Evolutionary conservation across 2,797 vertebrate species (phyloP), one percentile per base, ranked within the genome.

Genomic region (Notolepis coatsorum): DNA sequence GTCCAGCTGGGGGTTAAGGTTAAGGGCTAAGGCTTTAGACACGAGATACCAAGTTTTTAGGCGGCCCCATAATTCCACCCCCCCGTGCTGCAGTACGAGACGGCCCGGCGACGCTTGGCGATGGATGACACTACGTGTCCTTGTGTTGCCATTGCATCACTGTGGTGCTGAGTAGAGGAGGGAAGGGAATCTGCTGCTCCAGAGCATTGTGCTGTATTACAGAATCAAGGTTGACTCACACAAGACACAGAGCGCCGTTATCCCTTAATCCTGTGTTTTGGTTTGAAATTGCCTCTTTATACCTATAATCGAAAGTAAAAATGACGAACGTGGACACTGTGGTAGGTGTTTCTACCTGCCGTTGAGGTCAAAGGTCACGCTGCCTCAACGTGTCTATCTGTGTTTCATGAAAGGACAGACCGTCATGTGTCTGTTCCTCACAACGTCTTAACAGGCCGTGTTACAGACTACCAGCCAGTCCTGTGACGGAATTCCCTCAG

Each of bases 181-280:
- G 27, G 77, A 77, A 73, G 80, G 80, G 87, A 88, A 86, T 86
- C 70, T 80, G 82, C 88, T 83, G 85, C 89, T 89, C 84, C 87
- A 79, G 77, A 84, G 80, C 85, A 90, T 90, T 90, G 88, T 91
- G 81, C 87, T 90, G 89, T 88, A 92, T 92, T 91, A 90, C 87
- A 75, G 84, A 88, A 91, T 92, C 86, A 92, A 91, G 88, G 91
- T 92, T 82, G 85, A 87, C 88, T 86, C 87, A 90, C 87, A 90
- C 87, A 89, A 91, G 87, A 92, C 86, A 88, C 84, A 88, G 87
- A 90, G 84, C 83, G 84, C 88, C 84, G 90, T 91, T 92, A 93
- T 93, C 91, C 90, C 80, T 90, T 91, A 93, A 91, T 91, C 91
- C 87, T 86, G 76, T 93, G 88, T 92, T 92, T 91, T 91, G 90